Base-by-base conservation (phyloP, 2,797 vertebrate species). In the Synanceia verrucosa region DNA sequence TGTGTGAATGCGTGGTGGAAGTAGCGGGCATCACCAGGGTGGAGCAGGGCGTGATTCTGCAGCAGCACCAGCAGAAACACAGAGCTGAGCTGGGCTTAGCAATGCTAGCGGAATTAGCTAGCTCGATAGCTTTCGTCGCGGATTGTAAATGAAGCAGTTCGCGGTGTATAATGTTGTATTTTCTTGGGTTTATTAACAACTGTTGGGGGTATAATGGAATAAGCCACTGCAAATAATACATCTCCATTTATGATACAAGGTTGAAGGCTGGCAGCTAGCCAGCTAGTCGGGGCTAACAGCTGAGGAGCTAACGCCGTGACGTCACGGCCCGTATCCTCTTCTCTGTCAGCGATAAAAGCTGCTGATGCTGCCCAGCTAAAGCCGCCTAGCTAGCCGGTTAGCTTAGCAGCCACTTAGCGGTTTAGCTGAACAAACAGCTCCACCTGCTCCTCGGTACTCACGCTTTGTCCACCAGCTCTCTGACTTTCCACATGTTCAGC, bases 391-490 rank as follows among this genome's bases (percentile, higher is more conserved):
- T 90, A 70, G 41, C 81, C 63, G 51, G 69, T 59, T 83, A 85
- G 78, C 76, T 23, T 9, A 21, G 60, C 19, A 70, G 59, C 79
- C 68, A 33, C 70, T 71, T 69, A 65, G 70, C 71, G 62, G 6
- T 86, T 72, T 33, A 13, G 8, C 50, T 31, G 18, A 21, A 58
- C 23, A 68, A 56, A 59, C 26, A 63, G 67, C 70, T 63, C 62
- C 76, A 67, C 77, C 84, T 71, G 71, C 69, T 48, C 61, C 58
- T 50, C 64, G 43, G 79, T 96, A 98, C 97, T 99, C 93, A 99
- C 97, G 97, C 97, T 96, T 99, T 99, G 93, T 99, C 97, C 94
- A 99, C 96, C 87, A 98, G 90, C 93, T 99, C 97, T 86, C 97
- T 92, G 88, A 99, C 96, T 93, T 98, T 99, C 97, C 97, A 99